Base-by-base conservation (phyloP, 2,113 vertebrate genomes). In the Cyanocitta stelleri region DNA sequence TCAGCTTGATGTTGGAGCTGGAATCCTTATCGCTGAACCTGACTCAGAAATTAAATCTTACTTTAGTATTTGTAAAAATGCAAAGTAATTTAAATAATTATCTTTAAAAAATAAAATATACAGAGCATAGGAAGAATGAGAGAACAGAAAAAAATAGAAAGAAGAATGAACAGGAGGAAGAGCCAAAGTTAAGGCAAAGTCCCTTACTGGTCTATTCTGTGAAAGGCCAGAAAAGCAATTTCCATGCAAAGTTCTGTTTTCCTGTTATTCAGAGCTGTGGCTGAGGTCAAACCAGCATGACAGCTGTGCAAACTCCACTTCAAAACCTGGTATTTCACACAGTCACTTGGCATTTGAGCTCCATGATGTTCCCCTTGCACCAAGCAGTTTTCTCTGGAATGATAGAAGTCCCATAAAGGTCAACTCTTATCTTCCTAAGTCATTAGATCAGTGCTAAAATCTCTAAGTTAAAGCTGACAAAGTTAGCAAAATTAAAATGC, bases 221-320 rank as follows among this genome's bases (percentile, higher is more conserved):
- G 74, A 61, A 85, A 93, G 55, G 77, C 30, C 43, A 73, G 54
- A 91, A 85, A 81, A 61, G 33, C 39, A 71, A 9, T 64, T 92
- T 89, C 55, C 39, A 39, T 80, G 62, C 84, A 76, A 52, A 81
- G 13, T 68, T 89, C 68, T 81, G 29, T 90, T 93, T 88, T 86
- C 11, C 46, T 89, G 0, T 76, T 79, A 66, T 74, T 85, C 54
- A 61, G 69, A 91, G 32, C 73, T 66, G 66, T 63, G 73, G 71
- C 39, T 73, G 54, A 75, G 52, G 55, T 66, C 1, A 92, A 94
- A 91, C 22, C 61, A 85, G 26, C 2, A 3, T 66, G 43, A 75
- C 82, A 97, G 88, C 91, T 96, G 85, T 87, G 74, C 54, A 96
- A 96, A 95, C 68, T 93, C 46, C 49, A 77, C 51, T 91, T 90